Base-by-base conservation (phyloP, 2,888 invertebrate genomes). In the Trichogramma evanescens region DNA sequence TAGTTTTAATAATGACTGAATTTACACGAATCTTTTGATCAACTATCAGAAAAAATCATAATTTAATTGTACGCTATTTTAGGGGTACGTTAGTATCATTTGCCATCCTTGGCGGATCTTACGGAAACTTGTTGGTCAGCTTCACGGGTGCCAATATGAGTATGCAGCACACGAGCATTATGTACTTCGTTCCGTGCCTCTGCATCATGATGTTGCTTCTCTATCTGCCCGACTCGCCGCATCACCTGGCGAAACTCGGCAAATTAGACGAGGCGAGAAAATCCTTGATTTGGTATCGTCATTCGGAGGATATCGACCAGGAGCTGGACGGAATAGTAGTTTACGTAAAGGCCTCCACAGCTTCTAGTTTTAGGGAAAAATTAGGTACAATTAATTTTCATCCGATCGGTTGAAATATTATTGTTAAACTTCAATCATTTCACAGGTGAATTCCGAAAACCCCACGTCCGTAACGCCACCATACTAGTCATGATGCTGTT, bases 141-240 rank as follows among this genome's bases (percentile, higher is more conserved):
- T 49, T 70, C 26, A 68, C 74, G 58, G 76, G 76, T 3, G 69
- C 72, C 9, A 68, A 70, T 44, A 62, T 73, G 9, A 65, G 70
- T 6, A 64, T 74, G 64, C 63, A 59, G 56, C 54, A 65, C 4
- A 75, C 72, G 50, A 70, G 73, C 0, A 50, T 68, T 6, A 69
- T 72, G 6, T 71, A 71, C 59, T 61, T 74, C 6, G 56, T 70
- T 7, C 66, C 73, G 3, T 69, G 66, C 42, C 4, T 72, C 1
- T 4, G 66, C 3, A 71, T 70, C 55, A 56, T 76, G 8, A 42
- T 50, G 1, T 45, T 68, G 1, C 71, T 76, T 51, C 63, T 66
- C 8, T 59, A 69, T 0, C 62, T 76, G 5, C 76, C 77, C 0
- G 71, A 72, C 7, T 72, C 76, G 6, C 74, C 77, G 0, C 68